Percentiles rank a stretch among this genome's conserved stretches.
These are phyloP conservation scores for Aphelenchoides besseyi DNA, from an alignment of 1,140 invertebrate species.

Conservation along the genomic window DNA sequence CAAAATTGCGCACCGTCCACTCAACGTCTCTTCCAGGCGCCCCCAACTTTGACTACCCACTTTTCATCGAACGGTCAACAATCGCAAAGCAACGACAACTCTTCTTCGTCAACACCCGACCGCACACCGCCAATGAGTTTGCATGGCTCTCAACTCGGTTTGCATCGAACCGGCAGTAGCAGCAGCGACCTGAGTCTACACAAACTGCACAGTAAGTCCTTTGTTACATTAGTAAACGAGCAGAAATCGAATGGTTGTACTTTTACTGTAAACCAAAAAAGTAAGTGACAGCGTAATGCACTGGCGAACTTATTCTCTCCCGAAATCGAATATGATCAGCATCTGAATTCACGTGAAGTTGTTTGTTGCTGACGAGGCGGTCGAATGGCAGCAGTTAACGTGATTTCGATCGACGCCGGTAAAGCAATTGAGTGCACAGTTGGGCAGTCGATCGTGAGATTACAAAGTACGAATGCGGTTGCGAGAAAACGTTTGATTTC, in stretches of 20 bases:
- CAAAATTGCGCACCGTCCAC: no score
- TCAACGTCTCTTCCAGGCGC: no score
- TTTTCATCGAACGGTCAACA: not conserved
- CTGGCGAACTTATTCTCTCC: not conserved
- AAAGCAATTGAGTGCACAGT: no score
- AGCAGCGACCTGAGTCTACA: slow-evolving; percentile 5
- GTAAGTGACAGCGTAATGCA: not conserved
- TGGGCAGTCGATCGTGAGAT: no score
- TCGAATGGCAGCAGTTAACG: no score
- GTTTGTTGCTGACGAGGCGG: not conserved
- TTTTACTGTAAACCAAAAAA: not conserved
- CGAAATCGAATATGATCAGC: not conserved
- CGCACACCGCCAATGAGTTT: not conserved
- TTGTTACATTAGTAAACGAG: not conserved
- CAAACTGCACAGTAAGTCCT: not conserved
- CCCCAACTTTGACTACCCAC: no score
- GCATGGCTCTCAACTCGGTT: not conserved
- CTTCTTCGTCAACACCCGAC: not conserved
- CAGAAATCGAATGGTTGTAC: not conserved
- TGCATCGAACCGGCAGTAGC: not conserved
- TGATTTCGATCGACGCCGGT: no score
- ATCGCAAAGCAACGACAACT: not conserved
- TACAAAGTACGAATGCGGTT: no score
- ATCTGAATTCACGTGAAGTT: not conserved
- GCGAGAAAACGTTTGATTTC: no score